A percentile compares a stretch with the other conserved stretches of the same genome.
phyloP scores from a whole-genome alignment of 2,113 vertebrate genomes.

The Lepus europaeus region DNA sequence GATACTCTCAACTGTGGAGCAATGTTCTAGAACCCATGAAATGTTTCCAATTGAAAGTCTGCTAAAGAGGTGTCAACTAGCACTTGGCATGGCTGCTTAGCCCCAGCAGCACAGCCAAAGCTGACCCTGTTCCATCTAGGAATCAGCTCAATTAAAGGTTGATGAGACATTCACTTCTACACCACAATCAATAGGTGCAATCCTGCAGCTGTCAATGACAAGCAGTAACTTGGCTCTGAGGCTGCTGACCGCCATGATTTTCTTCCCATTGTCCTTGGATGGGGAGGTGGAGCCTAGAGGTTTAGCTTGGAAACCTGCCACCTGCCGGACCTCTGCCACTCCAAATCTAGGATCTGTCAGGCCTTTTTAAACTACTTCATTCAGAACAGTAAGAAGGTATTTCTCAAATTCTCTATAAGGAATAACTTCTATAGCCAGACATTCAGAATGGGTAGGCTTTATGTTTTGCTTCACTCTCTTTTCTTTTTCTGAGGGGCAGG shows the following conservation, averaged over 20 bases:
- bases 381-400: conserved; percentile 33
- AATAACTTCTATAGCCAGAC: neutral
- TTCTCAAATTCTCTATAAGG: neutral
- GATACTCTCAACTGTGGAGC: neutral
- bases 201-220: conserved; percentile 64
- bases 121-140: conserved; percentile 77
- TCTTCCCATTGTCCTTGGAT: neutral
- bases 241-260: neutral
- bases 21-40: conserved; percentile 36
- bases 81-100: conserved; percentile 67
- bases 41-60: conserved; percentile 64
- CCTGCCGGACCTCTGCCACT: neutral
- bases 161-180: conserved; percentile 77
- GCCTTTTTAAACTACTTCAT: conserved; percentile 53
- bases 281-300: conserved; percentile 53
- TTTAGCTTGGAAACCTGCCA: conserved; percentile 63
- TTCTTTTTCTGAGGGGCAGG: neutral
- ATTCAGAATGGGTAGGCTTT: neutral
- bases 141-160: conserved; percentile 81
- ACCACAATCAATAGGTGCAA: conserved; percentile 73
- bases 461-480: neutral
- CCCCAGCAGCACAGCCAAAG: conserved; percentile 63
- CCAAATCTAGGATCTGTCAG: conserved; percentile 33
- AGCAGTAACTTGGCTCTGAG: neutral
- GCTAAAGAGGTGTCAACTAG: conserved; percentile 61